These are phyloP conservation scores for Sylvicola cinctus DNA, from an alignment of 2,888 invertebrate species.

Conservation along the genomic window DNA sequence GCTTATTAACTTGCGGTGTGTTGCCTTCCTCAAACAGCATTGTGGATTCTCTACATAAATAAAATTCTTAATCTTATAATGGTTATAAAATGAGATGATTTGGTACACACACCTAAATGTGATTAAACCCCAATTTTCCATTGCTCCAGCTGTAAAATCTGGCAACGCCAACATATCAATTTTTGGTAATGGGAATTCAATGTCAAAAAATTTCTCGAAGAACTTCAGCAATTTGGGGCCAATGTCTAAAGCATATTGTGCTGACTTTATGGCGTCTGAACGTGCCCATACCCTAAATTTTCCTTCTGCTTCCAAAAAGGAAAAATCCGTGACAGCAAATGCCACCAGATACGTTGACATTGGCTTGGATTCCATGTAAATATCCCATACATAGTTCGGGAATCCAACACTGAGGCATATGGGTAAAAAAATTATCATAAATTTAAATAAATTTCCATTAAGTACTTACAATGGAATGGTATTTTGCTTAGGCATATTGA, in stretches of 20 bases:
- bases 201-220: conserved; percentile 31
- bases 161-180: conserved; percentile 37
- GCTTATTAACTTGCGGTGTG: conserved; percentile 45
- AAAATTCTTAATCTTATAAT: no score
- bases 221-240: conserved; percentile 46
- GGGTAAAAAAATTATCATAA: no score
- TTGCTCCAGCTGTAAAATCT: conserved; percentile 31
- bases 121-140: conserved; percentile 37
- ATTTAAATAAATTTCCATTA: no score
- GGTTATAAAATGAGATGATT: no score
- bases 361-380: conserved; percentile 46
- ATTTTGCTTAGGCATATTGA: conserved; percentile 45
- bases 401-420: conserved; percentile 32
- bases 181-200: conserved; percentile 30
- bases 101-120: conserved; percentile 34
- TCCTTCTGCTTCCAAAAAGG: conserved; percentile 26
- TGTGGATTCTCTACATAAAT: conserved; percentile 42
- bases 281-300: conserved; percentile 52
- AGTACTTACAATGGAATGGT: background rate
- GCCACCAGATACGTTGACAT: conserved; percentile 86
- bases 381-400: conserved; percentile 51
- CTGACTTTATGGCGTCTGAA: conserved; percentile 45
- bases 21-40: conserved; percentile 55
- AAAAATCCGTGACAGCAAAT: conserved; percentile 62
- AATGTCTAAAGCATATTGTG: conserved; percentile 52